Percentiles rank a stretch among this genome's conserved stretches.
phyloP scores from a whole-genome alignment of 2,113 vertebrate species.

The human region DNA sequence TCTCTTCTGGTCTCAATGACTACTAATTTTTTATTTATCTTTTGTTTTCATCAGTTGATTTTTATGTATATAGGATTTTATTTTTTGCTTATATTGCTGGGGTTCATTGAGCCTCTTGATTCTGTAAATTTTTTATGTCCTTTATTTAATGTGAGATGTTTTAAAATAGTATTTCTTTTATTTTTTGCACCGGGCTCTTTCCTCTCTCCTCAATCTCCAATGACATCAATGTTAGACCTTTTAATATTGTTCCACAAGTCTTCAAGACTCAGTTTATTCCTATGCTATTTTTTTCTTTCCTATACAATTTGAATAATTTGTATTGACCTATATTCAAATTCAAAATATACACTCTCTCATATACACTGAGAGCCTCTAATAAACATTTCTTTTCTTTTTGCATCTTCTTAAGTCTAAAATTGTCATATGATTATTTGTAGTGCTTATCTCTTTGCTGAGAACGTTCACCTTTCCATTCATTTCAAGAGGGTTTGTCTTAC shows the following conservation, averaged over 20 bases:
- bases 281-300: background rate
- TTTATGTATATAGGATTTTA: background rate
- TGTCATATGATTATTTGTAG: background rate
- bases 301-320: background rate
- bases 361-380: background rate
- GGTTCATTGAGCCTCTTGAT: background rate
- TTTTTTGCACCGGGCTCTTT: background rate
- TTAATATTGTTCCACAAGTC: background rate
- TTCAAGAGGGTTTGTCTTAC: background rate
- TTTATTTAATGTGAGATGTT: background rate
- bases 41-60: background rate
- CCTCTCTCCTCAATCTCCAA: background rate
- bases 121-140: background rate
- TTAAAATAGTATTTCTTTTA: background rate
- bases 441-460: background rate
- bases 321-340: background rate
- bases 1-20: background rate
- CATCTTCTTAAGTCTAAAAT: background rate
- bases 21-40: background rate
- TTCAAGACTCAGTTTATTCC: background rate
- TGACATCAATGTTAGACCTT: background rate
- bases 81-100: background rate
- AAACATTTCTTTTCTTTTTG: background rate
- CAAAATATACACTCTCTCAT: background rate
- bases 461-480: background rate